Evolutionary conservation across 2,113 vertebrate species (phyloP).

Genomic region (Origma solitaria): DNA sequence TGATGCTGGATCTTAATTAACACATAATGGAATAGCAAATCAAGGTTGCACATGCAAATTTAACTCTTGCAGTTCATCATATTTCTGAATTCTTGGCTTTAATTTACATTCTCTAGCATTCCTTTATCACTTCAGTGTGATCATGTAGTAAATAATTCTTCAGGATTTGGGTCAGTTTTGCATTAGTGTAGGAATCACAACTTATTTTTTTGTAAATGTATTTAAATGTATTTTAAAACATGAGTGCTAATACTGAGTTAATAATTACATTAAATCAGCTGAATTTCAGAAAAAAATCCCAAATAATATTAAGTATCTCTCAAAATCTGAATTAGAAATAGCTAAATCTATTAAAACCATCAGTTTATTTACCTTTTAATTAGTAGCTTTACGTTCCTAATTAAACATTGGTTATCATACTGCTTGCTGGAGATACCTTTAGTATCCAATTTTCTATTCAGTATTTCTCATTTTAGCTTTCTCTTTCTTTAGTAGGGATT

Average conservation of each 20-base stretch:
- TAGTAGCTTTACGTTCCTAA: not conserved
- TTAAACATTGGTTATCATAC: not conserved
- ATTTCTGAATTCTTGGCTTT: not conserved
- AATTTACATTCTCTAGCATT: not conserved
- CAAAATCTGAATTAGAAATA: not conserved
- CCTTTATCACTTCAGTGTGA: not conserved
- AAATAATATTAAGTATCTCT: not conserved
- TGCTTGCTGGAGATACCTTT: not conserved
- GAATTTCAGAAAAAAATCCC: not conserved
- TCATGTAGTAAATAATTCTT: not conserved
- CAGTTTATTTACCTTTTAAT: not conserved
- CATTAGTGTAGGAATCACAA: not conserved
- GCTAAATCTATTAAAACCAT: not conserved
- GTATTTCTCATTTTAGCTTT: not conserved
- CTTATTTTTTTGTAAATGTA: not conserved
- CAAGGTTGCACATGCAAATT: not conserved
- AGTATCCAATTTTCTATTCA: not conserved
- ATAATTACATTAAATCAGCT: not conserved
- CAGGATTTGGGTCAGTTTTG: not conserved
- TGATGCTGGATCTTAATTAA: not conserved
- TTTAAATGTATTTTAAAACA: not conserved
- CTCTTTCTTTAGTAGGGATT: not conserved
- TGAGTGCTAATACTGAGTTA: not conserved
- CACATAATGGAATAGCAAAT: not conserved
- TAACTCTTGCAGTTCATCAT: not conserved